A percentile compares a stretch with the other conserved stretches of the same genome.
phyloP scores from a whole-genome alignment of 2,113 vertebrate species.

The Probosciger aterrimus region DNA sequence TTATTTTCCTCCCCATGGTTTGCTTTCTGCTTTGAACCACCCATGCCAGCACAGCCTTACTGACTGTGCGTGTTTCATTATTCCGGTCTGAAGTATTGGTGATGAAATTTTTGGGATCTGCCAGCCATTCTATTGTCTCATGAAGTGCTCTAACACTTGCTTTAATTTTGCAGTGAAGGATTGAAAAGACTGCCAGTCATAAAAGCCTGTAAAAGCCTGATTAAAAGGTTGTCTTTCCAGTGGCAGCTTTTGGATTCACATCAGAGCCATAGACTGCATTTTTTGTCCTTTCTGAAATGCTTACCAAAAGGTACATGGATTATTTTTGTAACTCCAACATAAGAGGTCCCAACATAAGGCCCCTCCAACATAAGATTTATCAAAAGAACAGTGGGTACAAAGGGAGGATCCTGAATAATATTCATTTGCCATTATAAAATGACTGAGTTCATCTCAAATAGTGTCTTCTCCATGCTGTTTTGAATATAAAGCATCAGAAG shows the following conservation, averaged over 20 bases:
- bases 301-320: background rate
- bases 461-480: background rate
- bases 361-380: background rate
- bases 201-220: background rate
- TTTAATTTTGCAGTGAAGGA: background rate
- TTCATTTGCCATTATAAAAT: background rate
- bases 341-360: background rate
- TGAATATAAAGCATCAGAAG: background rate
- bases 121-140: background rate
- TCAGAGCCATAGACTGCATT: background rate
- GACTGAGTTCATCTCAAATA: background rate
- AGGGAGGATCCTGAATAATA: background rate
- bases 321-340: background rate
- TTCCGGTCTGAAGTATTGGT: background rate
- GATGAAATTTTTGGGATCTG: background rate
- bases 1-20: background rate
- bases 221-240: background rate
- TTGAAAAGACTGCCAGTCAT: background rate
- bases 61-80: background rate
- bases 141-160: background rate
- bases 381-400: background rate
- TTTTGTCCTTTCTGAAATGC: background rate
- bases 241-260: background rate
- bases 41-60: background rate
- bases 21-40: background rate